phyloP scores from a whole-genome alignment of 2,888 invertebrate genomes.

The Eilema depressum region DNA sequence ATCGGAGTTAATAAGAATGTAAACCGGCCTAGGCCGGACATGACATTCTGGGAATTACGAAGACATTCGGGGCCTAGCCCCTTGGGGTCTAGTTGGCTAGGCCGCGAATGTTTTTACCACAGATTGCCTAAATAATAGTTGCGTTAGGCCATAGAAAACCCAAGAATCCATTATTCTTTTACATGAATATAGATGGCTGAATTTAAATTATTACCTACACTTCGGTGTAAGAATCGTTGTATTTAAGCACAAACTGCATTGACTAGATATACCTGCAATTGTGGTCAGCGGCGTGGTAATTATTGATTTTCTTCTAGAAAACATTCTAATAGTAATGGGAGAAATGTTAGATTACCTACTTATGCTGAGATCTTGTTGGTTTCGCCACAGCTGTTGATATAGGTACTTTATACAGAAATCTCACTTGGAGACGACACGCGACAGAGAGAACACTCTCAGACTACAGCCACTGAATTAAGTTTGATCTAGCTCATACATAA shows the following conservation, averaged over 20 bases:
- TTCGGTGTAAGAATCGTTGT: constrained; percentile 48
- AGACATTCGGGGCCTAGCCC: no score
- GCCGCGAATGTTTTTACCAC: no score
- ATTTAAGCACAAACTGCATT: constrained; percentile 56
- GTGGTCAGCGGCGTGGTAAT: constrained; percentile 62
- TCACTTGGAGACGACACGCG: not conserved
- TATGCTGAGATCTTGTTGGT: constrained; percentile 30
- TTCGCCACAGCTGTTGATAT: constrained; percentile 25
- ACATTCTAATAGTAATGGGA: constrained; percentile 48
- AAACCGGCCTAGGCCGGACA: no score
- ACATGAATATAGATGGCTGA: not conserved
- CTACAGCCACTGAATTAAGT: not conserved
- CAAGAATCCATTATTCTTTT: no score
- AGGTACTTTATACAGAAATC: not conserved
- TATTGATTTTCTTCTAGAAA: constrained; percentile 68
- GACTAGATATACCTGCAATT: constrained; percentile 58
- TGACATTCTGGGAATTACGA: no score
- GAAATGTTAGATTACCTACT: constrained; percentile 43
- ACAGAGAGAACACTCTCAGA: not conserved
- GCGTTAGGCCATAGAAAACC: no score
- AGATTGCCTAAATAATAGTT: no score
- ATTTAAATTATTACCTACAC: constrained; percentile 19
- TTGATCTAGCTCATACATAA: not conserved
- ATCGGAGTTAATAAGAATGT: no score
- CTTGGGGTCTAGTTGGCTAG: not conserved